Evolutionary conservation across 2,797 vertebrate genomes (phyloP), one percentile per base, ranked within the genome.

Genomic region (Anableps anableps): DNA sequence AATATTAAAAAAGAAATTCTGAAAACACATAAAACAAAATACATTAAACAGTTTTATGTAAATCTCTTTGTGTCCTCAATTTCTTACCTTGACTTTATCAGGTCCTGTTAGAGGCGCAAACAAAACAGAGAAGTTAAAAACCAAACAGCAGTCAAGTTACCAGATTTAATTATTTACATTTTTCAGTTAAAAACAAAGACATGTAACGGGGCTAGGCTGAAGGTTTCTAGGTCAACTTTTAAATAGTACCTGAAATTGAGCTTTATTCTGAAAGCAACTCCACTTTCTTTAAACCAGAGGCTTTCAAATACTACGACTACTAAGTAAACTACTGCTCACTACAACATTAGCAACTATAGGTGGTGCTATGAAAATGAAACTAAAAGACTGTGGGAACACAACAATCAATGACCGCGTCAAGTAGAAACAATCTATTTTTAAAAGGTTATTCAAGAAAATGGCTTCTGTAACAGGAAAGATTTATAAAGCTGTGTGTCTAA

Each of bases 21-120:
- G n/a, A n/a, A n/a, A n/a, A n/a, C n/a, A n/a, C n/a, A n/a, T n/a
- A n/a, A n/a, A n/a, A n/a, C n/a, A n/a, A n/a, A n/a, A n/a, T n/a
- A n/a, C n/a, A 6, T 55, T 72, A 29, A n/a, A 50, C 2, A 38
- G 21, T 45, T 75, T 64, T 13, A 64, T 82, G 66, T 78, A 55
- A 74, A 81, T 76, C 77, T 78, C 1, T 70, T 14, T 62, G 51
- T 80, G 68, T 36, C 71, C 41, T 80, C 2, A 50, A 41, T 81
- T n/a, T 93, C 95, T 95, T 95, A 96, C 96, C 96, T 96, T 96
- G 82, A 82, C 87, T 94, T 94, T 95, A 47, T 95, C 95, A 85
- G 92, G 91, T 92, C 95, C 95, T 96, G 94, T 85, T 84, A 92
- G 89, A 91, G 78, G 93, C 84, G 80, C 74, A 80, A 76, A 91